Evolutionary conservation across 2,888 invertebrate genomes (phyloP).

Genomic region (Yponomeuta plumbellus): DNA sequence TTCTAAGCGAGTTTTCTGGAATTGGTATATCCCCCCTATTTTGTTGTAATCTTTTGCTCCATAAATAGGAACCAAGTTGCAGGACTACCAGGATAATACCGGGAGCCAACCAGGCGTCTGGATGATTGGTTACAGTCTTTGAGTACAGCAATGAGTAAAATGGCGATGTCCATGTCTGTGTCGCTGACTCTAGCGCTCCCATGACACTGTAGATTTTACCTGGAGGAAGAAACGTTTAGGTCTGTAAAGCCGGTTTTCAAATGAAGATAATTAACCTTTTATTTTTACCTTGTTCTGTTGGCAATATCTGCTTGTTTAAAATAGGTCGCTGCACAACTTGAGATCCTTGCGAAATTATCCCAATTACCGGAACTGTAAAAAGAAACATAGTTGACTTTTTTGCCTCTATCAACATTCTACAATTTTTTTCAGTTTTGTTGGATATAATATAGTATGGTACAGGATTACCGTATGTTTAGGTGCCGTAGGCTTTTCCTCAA

Average conservation of each 20-base stretch:
- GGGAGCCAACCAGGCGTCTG: constrained; percentile 65
- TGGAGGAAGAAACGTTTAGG: constrained; percentile 34
- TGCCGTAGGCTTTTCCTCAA: too few species aligned
- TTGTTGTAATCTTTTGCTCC: constrained; percentile 33
- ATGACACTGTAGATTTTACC: constrained; percentile 72
- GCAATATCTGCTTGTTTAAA: constrained; percentile 64
- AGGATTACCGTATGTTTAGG: too few species aligned
- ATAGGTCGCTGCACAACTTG: constrained; percentile 69
- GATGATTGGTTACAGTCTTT: constrained; percentile 51
- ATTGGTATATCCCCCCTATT: not conserved
- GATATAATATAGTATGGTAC: too few species aligned
- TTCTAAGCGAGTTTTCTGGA: not conserved
- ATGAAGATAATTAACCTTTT: too few species aligned
- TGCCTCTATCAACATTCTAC: too few species aligned
- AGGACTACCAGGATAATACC: constrained; percentile 48
- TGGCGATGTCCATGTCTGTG: constrained; percentile 59
- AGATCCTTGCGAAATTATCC: constrained; percentile 65
- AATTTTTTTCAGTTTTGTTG: too few species aligned
- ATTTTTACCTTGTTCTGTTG: constrained; percentile 68
- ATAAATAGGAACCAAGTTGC: constrained; percentile 52
- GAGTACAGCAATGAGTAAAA: constrained; percentile 62
- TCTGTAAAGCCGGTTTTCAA: not conserved
- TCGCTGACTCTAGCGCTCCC: constrained; percentile 66
- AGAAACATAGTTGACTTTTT: constrained; percentile 26
- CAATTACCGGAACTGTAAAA: constrained; percentile 60